These are phyloP conservation scores for Stigmatopora argus DNA, from an alignment of 2,113 vertebrate species.

Conservation along the genomic window DNA sequence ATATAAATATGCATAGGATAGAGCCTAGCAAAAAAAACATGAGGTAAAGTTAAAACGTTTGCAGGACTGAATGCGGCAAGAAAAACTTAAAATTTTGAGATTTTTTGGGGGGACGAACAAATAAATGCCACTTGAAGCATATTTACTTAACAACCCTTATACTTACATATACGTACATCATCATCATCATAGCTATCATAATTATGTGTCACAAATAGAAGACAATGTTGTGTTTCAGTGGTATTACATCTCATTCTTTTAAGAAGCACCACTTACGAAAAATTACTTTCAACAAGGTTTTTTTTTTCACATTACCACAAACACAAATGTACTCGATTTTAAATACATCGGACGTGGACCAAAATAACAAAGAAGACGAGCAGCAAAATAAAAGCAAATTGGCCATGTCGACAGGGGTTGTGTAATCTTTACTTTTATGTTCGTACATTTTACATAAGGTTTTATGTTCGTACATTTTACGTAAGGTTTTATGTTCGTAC, in stretches of 20 bases:
- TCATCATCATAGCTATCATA: conserved; percentile 34
- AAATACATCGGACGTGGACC: conserved; percentile 58
- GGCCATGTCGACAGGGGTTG: conserved; percentile 24
- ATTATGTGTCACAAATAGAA: conserved; percentile 60
- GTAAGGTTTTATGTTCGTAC: conserved; percentile 36
- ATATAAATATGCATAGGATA: conserved; percentile 32
- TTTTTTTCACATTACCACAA: conserved; percentile 66
- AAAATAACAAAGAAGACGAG: conserved; percentile 39
- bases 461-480: conserved; percentile 15
- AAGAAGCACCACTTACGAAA: conserved; percentile 49
- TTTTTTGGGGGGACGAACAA: neutral
- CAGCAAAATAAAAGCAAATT: conserved; percentile 18
- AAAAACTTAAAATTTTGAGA: conserved; percentile 11
- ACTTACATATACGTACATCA: conserved; percentile 3
- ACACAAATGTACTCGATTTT: conserved; percentile 52
- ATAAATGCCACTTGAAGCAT: neutral
- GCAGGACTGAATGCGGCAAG: conserved; percentile 39
- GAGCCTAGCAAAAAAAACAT: conserved; percentile 55
- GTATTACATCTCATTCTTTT: conserved; percentile 53
- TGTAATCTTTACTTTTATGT: neutral
- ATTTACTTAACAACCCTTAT: neutral
- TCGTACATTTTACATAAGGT: conserved; percentile 28
- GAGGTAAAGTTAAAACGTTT: conserved; percentile 20
- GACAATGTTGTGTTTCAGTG: conserved; percentile 59
- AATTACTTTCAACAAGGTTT: conserved; percentile 54